Base-by-base conservation (phyloP, 2,797 vertebrate species). In the Pipistrellus pygmaeus region DNA sequence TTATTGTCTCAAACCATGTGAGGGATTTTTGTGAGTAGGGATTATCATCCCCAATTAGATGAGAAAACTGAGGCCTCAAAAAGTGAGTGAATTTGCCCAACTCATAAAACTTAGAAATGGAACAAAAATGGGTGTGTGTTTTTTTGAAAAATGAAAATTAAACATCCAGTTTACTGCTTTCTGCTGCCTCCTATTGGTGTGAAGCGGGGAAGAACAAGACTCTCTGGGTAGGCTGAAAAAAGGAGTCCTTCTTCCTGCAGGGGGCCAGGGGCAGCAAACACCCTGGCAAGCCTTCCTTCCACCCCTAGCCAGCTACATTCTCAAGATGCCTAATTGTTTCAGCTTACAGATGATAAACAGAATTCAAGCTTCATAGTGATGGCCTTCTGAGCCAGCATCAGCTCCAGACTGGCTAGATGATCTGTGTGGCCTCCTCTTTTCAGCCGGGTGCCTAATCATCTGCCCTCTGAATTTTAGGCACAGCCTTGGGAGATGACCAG, bases 161-260 rank as follows among this genome's bases (percentile, higher is more conserved):
- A 27, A n/a, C 0, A 0, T 23, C 44, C 17, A 25, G 62, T 8
- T 53, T 30, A 0, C 48, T 87, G 85, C 77, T 88, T 69, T 94
- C 87, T 76, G 78, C 69, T 85, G 69, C 85, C 73, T 68, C 88
- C 46, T 83, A 7, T 73, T 93, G 94, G 30, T 72, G 2, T 8
- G 30, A 32, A 53, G 41, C 76, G 80, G 57, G 51, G 82, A 87
- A 95, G 23, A 73, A 17, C 85, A 57, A 6, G 41, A 14, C 18
- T 57, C 68, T 76, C 12, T 11, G 13, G 8, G 6, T 60, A 60
- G 48, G 38, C 51, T 27, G 23, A 68, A 77, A 17, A 66, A 78
- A 21, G 9, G 20, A 48, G 41, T 23, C 8, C 9, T 14, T 20
- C 10, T 53, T 60, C 68, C 76, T 35, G 25, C 4, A 4, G 62